Percentiles rank a stretch among this genome's conserved stretches.
Conservation (phyloP, 2,888 invertebrate species). For the Autographa pulchrina region DNA sequence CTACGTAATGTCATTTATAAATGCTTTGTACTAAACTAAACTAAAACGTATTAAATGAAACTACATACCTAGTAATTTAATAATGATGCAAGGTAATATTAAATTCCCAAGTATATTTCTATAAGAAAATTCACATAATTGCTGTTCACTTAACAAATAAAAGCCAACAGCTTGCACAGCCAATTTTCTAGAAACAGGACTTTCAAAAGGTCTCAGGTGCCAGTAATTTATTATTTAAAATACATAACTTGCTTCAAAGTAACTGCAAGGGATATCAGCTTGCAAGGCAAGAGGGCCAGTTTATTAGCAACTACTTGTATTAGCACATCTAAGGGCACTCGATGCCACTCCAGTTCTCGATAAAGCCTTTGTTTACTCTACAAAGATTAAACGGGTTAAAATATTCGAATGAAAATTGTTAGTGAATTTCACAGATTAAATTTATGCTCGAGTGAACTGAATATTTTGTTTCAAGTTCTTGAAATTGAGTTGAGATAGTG, state of each 20-base stretch:
- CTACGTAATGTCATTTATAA: too few relatives aligned
- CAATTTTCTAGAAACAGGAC: background rate
- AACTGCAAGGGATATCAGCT: conserved; percentile 42
- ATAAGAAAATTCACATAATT: too few relatives aligned
- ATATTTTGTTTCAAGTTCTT: conserved; percentile 44
- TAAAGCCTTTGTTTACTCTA: conserved; percentile 57
- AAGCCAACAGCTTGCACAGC: background rate
- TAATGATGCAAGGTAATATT: too few relatives aligned
- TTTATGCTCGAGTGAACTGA: conserved; percentile 37
- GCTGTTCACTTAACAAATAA: background rate
- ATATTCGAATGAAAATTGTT: conserved; percentile 55
- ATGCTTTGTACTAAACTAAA: too few relatives aligned
- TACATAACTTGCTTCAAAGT: conserved; percentile 19
- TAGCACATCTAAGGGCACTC: conserved; percentile 55
- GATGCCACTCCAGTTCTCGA: conserved; percentile 52
- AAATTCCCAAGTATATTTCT: too few relatives aligned
- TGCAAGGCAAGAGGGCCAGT: conserved; percentile 45
- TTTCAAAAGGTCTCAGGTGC: background rate
- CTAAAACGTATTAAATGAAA: too few relatives aligned
- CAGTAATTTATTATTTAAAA: conserved; percentile 10
- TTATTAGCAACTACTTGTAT: conserved; percentile 55
- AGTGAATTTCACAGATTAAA: conserved; percentile 47
- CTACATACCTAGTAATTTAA: too few relatives aligned
- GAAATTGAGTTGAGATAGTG: conserved; percentile 12
- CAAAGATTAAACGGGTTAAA: conserved; percentile 54